Conservation (phyloP, 2,113 vertebrate species). For the Anas platyrhynchos region DNA sequence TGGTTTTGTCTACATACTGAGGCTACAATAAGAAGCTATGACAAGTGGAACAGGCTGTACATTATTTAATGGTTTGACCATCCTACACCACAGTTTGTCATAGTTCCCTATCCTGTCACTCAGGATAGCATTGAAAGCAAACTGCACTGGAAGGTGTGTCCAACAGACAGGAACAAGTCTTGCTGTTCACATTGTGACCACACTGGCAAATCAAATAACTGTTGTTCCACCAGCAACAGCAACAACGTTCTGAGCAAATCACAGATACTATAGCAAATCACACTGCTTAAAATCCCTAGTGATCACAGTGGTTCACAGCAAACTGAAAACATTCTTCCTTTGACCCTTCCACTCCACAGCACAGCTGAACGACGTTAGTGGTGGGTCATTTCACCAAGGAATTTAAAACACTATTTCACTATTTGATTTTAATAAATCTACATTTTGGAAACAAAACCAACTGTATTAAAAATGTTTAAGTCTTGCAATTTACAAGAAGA, state of each 20-base stretch:
- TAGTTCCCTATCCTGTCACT: background rate
- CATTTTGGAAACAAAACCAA: background rate
- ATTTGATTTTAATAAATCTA: background rate
- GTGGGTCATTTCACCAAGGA: no score
- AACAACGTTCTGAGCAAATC: background rate
- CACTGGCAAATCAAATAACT: background rate
- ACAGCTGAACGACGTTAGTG: constrained; percentile 15
- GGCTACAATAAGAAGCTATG: background rate
- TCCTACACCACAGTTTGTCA: background rate
- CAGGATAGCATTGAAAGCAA: background rate
- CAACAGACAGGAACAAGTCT: background rate
- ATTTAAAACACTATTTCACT: background rate
- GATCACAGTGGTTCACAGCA: background rate
- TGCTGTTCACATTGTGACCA: background rate
- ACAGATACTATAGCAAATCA: background rate
- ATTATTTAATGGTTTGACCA: background rate
- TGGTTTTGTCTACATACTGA: background rate
- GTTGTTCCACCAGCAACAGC: background rate
- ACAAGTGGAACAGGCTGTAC: constrained; percentile 10
- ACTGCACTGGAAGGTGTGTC: background rate
- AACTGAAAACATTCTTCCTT: constrained; percentile 14
- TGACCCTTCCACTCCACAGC: background rate
- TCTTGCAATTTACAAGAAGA: background rate
- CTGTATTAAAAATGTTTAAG: background rate
- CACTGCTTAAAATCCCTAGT: background rate